phyloP scores from a whole-genome alignment of 2,113 vertebrate species.

The Gymnorhina tibicen region DNA sequence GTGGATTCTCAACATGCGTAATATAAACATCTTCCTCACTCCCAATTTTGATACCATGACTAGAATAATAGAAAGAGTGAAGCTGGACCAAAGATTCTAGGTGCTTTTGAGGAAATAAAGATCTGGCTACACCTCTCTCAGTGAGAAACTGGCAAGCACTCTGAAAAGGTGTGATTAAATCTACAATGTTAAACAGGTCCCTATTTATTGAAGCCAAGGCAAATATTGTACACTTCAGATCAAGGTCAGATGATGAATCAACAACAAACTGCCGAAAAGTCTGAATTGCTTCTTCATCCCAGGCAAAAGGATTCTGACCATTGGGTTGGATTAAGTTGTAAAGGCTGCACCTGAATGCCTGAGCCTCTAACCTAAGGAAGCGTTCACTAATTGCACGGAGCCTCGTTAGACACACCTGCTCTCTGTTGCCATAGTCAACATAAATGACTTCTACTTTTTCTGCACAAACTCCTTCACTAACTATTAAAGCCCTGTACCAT shows the following conservation, averaged over 20 bases:
- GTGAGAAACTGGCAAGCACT: conserved; percentile 80
- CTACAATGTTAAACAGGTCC: conserved; percentile 83
- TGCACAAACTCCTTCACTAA: conserved; percentile 45
- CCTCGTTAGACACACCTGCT: conserved; percentile 70
- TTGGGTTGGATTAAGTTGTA: conserved; percentile 81
- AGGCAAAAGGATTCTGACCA: conserved; percentile 73
- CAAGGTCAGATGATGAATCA: conserved; percentile 48
- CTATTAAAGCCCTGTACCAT: conserved; percentile 90
- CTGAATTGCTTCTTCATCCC: conserved; percentile 73
- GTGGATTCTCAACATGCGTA: conserved; percentile 76
- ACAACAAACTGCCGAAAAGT: conserved; percentile 82
- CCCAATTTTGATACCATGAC: conserved; percentile 84
- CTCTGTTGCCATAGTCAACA: conserved; percentile 87
- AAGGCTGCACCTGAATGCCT: conserved; percentile 92
- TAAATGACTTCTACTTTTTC: conserved; percentile 79
- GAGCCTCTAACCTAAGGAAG: conserved; percentile 80
- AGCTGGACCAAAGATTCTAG: conserved; percentile 72
- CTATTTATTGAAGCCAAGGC: conserved; percentile 80
- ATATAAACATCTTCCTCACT: conserved; percentile 82
- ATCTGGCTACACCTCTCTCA: conserved; percentile 66
- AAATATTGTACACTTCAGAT: conserved; percentile 88
- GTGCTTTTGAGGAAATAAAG: conserved; percentile 54
- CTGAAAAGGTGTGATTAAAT: conserved; percentile 89
- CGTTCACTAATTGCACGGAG: conserved; percentile 73
- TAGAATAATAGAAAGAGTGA: conserved; percentile 87